Base-by-base conservation (phyloP, 2,797 vertebrate species). In the Anguilla marmorata region DNA sequence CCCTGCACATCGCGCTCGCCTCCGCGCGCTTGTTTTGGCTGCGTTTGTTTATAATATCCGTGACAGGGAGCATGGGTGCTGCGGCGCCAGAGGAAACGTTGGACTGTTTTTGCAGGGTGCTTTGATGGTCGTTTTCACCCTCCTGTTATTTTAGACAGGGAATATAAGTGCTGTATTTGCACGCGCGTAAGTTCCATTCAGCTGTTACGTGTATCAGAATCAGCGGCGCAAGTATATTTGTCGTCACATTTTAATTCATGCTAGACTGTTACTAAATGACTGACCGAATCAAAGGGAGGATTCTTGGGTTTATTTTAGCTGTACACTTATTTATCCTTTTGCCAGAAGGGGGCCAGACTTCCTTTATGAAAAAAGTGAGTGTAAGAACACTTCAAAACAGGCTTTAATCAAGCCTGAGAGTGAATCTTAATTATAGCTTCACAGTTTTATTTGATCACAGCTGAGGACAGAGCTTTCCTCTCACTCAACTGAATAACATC, bases 391-490 rank as follows among this genome's bases (percentile, higher is more conserved):
- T 95, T 95, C 95, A 93, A 94, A 92, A 93, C 90, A 89, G 89
- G 93, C 94, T 96, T 96, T 96, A 96, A 96, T 96, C 96, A 96
- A 95, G 94, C 91, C 91, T 93, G 90, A 94, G 93, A 93, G 93
- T 94, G 93, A 92, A 93, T 94, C 93, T 95, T 96, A 96, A 96
- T 96, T 96, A 96, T 95, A 93, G 95, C 96, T 95, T 96, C 95
- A 96, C 92, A 96, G 95, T 85, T 9, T 60, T 12, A 91, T 96
- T 95, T 96, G 95, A 96, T 96, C 94, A 92, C 86, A 88, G 90
- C 85, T 48, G 86, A 89, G 92, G 91, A 85, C 72, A 60, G 85
- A 86, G 76, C 60, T 90, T 80, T 89, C 91, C 93, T 60, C 89
- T 87, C 86, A 85, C 85, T 69, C 93, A 93, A 94, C 90, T 95